Evolutionary conservation across 1,140 invertebrate species (phyloP), one percentile per base, ranked within the genome.

Genomic region (Luehdorfia chinensis): DNA sequence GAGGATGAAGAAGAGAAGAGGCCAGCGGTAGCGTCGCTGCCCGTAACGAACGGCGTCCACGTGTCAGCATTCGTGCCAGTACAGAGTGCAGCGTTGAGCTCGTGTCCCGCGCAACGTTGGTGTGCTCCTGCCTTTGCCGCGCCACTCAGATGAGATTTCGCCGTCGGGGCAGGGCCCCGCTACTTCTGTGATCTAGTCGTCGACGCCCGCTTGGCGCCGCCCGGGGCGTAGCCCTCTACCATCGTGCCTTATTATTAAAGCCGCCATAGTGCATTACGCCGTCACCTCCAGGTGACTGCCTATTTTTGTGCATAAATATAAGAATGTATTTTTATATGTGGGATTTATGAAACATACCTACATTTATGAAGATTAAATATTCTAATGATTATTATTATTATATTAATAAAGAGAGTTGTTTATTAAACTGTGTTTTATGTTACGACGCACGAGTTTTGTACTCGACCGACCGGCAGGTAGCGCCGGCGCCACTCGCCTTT

Each of bases 291-390:
- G 64, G 77, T 67, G 77, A 79, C 53, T 50, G 66, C 64, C 67
- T 85, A 85, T 85, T 85, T 77, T 85, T 85, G 78, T 79, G 78
- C 77, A 81, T 79, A 77, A 74, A 50, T 75, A 62, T 79, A 75
- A 72, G 67, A 77, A 59, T 76, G 75, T 84, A 85, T 85, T 85
- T 85, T 85, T 85, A 74, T 84, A 84, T 74, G 79, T 76, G 71
- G 65, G 71, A 61, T 81, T 81, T 81, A 81, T 80, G 71, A 78
- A 78, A 64, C 67, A 49, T 70, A 75, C 75, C 75, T 75, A 79
- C 71, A 79, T 72, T 80, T 80, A 81, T 75, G 55, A 68, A 77
- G 78, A 81, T 72, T 79, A 46, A 75, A 70, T 71, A 77, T 66
- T 67, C 74, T 77, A 70, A 71, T 59, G 47, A 77, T 69, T 77